Conservation (phyloP, 2,888 invertebrate species). For the Yponomeuta sedellus region DNA sequence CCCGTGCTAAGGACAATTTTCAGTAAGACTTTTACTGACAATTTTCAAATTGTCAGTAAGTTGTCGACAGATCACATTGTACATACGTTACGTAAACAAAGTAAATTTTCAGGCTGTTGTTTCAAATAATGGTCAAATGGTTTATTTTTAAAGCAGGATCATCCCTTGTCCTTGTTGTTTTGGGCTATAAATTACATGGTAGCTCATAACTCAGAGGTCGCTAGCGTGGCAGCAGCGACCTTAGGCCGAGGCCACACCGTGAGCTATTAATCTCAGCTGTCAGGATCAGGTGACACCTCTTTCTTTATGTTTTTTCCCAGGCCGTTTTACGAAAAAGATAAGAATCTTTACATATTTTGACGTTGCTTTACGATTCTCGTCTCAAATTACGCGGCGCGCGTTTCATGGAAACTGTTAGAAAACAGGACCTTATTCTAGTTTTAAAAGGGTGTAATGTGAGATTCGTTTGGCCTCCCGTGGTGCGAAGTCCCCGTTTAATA, state of each 20-base stretch:
- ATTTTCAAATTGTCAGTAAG: too few species aligned
- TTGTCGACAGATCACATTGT: too few species aligned
- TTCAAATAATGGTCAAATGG: not conserved
- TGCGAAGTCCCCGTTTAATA: not conserved
- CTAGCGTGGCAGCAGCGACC: conserved; percentile 37
- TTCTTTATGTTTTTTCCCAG: conserved; percentile 79
- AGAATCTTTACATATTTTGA: conserved; percentile 77
- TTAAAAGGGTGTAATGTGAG: conserved; percentile 13
- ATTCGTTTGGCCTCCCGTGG: conserved; percentile 12
- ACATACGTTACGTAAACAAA: not conserved
- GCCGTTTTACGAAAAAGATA: conserved; percentile 77
- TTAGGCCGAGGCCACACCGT: conserved; percentile 72
- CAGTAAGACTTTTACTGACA: too few species aligned
- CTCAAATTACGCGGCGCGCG: conserved; percentile 65
- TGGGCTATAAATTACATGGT: conserved; percentile 55
- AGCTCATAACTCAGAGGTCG: conserved; percentile 60
- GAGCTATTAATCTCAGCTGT: conserved; percentile 65
- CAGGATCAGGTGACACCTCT: conserved; percentile 76
- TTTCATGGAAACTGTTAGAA: conserved; percentile 12
- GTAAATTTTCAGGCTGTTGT: not conserved
- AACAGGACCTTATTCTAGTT: conserved; percentile 8
- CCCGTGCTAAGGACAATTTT: too few species aligned
- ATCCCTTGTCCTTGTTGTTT: conserved; percentile 13
- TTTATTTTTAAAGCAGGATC: not conserved
- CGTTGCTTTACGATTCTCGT: conserved; percentile 69